phyloP scores from a whole-genome alignment of 92 coral and sea anemone species.

The Diadumene lineata region DNA sequence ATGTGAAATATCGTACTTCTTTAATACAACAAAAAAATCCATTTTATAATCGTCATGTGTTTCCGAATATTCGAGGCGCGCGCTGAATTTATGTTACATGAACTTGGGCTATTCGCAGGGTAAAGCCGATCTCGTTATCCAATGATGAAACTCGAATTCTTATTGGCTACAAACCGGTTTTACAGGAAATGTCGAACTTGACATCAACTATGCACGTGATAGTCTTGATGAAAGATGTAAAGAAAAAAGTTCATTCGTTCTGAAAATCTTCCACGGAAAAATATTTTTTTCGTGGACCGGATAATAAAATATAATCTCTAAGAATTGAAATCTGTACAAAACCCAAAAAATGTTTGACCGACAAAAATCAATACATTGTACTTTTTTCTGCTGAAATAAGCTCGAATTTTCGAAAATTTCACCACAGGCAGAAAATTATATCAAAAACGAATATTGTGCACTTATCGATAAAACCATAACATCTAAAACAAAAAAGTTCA shows the following conservation, averaged over 20 bases:
- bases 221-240: neutral
- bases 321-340: too few species aligned
- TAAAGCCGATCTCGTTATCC: constrained; percentile 45
- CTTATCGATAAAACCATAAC: neutral
- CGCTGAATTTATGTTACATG: neutral
- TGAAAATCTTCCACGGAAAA: neutral
- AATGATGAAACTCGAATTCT: neutral
- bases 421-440: neutral
- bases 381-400: constrained; percentile 16
- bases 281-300: neutral
- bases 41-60: neutral
- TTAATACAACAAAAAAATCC: neutral
- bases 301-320: too few species aligned
- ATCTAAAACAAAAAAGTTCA: neutral
- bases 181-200: constrained; percentile 42
- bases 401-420: neutral
- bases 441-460: neutral
- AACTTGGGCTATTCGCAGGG: constrained; percentile 37
- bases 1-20: neutral
- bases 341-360: neutral
- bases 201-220: constrained; percentile 47
- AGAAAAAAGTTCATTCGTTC: neutral
- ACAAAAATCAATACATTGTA: neutral
- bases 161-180: constrained; percentile 48
- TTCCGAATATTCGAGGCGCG: too few species aligned